These are phyloP conservation scores for Muricea muricata DNA, from an alignment of 92 coral and sea anemone species.

Conservation along the genomic window DNA sequence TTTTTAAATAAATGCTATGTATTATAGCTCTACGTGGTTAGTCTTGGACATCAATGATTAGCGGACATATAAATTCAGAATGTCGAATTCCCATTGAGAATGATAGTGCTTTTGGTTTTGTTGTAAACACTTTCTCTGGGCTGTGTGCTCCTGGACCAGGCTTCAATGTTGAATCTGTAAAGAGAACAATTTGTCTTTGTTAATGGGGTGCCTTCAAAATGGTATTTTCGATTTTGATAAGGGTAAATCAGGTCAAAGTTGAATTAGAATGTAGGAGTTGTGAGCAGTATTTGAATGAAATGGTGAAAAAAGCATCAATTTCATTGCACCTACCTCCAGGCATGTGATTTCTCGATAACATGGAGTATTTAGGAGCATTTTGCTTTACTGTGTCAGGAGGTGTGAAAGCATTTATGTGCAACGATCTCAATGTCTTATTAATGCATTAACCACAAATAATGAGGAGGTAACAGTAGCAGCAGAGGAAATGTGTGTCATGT, in stretches of 20 bases:
- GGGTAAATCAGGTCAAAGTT: too few species aligned
- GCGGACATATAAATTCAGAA: slow-evolving; percentile 92
- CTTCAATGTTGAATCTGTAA: slow-evolving; percentile 82
- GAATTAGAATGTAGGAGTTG: too few species aligned
- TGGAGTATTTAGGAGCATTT: slow-evolving; percentile 79
- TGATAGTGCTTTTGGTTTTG: slow-evolving; percentile 73
- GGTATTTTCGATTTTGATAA: too few species aligned
- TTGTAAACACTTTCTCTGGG: slow-evolving; percentile 91
- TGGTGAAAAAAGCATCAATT: too few species aligned
- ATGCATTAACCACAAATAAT: not conserved
- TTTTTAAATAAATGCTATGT: not conserved
- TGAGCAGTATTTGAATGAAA: too few species aligned
- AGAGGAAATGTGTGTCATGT: too few species aligned
- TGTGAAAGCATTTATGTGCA: too few species aligned
- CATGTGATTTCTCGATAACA: slow-evolving; percentile 85
- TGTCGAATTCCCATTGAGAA: slow-evolving; percentile 95
- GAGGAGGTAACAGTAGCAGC: too few species aligned
- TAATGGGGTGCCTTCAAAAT: too few species aligned
- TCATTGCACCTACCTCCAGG: slow-evolving; percentile 97
- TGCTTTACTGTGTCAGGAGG: slow-evolving; percentile 74
- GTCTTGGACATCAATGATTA: slow-evolving; percentile 89
- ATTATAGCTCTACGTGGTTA: too few species aligned
- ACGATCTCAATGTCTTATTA: too few species aligned
- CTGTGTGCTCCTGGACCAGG: slow-evolving; percentile 99
- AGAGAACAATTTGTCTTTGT: too few species aligned